These are phyloP conservation scores for Eubasilissa regina DNA, from an alignment of 1,140 invertebrate species.

Conservation along the genomic window DNA sequence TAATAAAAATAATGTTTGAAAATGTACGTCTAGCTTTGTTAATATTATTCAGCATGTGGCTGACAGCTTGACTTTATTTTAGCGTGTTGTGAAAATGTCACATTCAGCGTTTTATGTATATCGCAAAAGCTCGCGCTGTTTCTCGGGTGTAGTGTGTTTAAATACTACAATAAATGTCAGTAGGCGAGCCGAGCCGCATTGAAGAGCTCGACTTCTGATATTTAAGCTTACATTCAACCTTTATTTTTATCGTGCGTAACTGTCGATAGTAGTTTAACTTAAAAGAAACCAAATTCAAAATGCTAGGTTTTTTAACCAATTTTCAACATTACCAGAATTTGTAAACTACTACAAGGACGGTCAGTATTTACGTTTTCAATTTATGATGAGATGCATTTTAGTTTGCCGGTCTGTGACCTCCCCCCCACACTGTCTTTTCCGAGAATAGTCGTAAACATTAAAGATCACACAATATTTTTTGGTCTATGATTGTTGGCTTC, in stretches of 20 bases:
- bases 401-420: too few relatives aligned
- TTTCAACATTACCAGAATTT: too few relatives aligned
- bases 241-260: background rate
- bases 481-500: background rate
- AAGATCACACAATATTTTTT: constrained; percentile 11
- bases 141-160: background rate
- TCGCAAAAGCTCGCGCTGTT: background rate
- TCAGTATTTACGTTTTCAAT: too few relatives aligned
- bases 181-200: background rate
- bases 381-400: too few relatives aligned
- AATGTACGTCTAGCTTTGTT: too few relatives aligned
- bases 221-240: constrained; percentile 31
- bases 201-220: constrained; percentile 12
- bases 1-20: too few relatives aligned
- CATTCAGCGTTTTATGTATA: background rate
- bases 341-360: too few relatives aligned
- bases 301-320: too few relatives aligned
- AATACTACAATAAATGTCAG: constrained; percentile 23
- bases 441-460: constrained; percentile 23
- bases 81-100: constrained; percentile 16
- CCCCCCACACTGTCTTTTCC: constrained; percentile 19
- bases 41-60: too few relatives aligned
- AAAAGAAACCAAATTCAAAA: too few relatives aligned
- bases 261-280: too few relatives aligned
- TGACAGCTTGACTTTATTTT: too few relatives aligned